phyloP scores from a whole-genome alignment of 2,113 vertebrate genomes.

The Arizona elegans region DNA sequence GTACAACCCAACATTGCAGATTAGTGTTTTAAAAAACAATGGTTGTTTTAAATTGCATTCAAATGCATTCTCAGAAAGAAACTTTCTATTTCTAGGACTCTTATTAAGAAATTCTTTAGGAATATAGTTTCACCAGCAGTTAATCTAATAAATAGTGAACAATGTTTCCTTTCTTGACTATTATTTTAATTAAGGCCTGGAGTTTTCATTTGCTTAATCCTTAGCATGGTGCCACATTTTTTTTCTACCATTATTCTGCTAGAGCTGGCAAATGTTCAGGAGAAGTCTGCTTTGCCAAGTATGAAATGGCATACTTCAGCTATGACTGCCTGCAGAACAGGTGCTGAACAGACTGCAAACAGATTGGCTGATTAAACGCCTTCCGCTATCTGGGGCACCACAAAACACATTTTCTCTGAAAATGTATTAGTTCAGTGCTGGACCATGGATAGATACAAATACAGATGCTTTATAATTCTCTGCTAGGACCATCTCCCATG shows the following conservation, averaged over 20 bases:
- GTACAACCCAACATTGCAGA: neutral
- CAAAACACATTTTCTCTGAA: neutral
- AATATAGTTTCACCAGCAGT: neutral
- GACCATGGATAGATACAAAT: neutral
- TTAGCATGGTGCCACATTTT: neutral
- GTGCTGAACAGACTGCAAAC: slow-evolving; percentile 29
- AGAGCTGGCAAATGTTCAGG: slow-evolving; percentile 20
- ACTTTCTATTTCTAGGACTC: neutral
- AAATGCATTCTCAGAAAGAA: neutral
- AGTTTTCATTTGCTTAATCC: slow-evolving; percentile 38
- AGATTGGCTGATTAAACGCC: slow-evolving; percentile 24
- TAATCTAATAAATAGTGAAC: neutral
- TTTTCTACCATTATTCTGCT: slow-evolving; percentile 16
- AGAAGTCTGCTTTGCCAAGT: slow-evolving; percentile 14
- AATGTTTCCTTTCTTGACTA: neutral
- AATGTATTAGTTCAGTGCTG: neutral
- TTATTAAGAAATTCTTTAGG: neutral
- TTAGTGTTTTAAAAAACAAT: neutral
- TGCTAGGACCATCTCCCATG: neutral
- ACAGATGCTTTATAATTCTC: neutral
- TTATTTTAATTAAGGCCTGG: neutral
- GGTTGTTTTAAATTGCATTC: neutral
- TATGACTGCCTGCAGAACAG: slow-evolving; percentile 15
- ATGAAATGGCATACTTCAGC: neutral
- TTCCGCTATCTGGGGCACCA: neutral